Evolutionary conservation across 2,113 vertebrate species (phyloP).

Genomic region (Carettochelys insculpta): DNA sequence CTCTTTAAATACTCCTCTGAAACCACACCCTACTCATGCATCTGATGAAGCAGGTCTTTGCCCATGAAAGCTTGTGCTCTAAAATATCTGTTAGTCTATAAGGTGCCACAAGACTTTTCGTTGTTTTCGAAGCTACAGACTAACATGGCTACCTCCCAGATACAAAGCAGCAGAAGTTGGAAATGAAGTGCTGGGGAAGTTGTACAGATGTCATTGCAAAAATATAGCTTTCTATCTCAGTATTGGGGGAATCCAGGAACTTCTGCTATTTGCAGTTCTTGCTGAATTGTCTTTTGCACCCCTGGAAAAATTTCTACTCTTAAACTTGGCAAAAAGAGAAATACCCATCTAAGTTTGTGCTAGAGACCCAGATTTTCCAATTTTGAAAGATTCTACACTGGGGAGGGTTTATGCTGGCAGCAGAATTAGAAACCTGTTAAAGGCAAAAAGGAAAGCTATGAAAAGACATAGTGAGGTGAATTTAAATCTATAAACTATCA

Average conservation of each 20-base stretch:
- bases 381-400: neutral
- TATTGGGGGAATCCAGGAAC: neutral
- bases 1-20: too few relatives aligned
- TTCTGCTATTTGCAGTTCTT: neutral
- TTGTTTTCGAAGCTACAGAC: too few relatives aligned
- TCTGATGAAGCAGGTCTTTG: too few relatives aligned
- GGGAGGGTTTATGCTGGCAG: neutral
- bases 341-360: neutral
- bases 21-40: too few relatives aligned
- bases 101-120: too few relatives aligned
- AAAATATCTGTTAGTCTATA: too few relatives aligned
- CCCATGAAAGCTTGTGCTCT: too few relatives aligned
- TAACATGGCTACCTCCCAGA: too few relatives aligned
- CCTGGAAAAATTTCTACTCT: neutral
- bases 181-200: constrained; percentile 23
- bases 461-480: neutral
- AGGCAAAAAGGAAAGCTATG: neutral
- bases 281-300: neutral
- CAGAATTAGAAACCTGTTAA: neutral
- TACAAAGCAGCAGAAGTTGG: constrained; percentile 33
- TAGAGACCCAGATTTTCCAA: neutral
- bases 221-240: neutral
- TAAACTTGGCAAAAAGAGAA: neutral
- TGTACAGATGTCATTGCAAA: neutral
- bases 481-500: neutral